Evolutionary conservation across 2,888 invertebrate species (phyloP).

Genomic region (Pyralis farinalis): DNA sequence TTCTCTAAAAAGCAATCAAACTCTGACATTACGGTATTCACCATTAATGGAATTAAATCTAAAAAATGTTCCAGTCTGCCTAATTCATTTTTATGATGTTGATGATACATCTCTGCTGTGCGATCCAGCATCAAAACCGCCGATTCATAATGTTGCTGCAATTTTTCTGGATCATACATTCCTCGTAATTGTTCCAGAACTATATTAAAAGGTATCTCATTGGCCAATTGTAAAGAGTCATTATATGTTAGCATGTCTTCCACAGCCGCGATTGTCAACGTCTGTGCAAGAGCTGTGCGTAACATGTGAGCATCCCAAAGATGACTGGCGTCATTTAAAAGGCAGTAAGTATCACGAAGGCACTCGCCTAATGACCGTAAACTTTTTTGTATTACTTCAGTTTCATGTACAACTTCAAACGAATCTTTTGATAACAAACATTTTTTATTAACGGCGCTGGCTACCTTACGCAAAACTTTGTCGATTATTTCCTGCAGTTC

Average conservation of each 20-base stretch:
- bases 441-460: constrained; percentile 20
- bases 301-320: constrained; percentile 61
- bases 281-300: constrained; percentile 53
- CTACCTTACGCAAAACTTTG: constrained; percentile 26
- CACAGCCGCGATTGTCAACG: constrained; percentile 55
- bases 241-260: constrained; percentile 58
- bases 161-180: constrained; percentile 47
- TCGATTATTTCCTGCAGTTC: constrained; percentile 37
- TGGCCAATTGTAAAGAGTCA: constrained; percentile 47
- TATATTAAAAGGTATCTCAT: constrained; percentile 52
- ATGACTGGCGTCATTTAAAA: constrained; percentile 55
- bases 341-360: constrained; percentile 47
- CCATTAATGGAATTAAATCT: constrained; percentile 39
- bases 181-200: constrained; percentile 49
- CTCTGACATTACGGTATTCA: constrained; percentile 50
- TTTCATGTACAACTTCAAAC: constrained; percentile 28
- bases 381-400: constrained; percentile 44
- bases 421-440: constrained; percentile 17
- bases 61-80: constrained; percentile 52
- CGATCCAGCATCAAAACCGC: constrained; percentile 37
- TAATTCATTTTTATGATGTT: constrained; percentile 49
- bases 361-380: constrained; percentile 43
- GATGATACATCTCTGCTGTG: constrained; percentile 39
- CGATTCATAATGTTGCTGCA: constrained; percentile 38
- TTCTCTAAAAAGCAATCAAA: constrained; percentile 53